phyloP scores from a whole-genome alignment of 2,113 vertebrate genomes.

The Hypanus sabinus region DNA sequence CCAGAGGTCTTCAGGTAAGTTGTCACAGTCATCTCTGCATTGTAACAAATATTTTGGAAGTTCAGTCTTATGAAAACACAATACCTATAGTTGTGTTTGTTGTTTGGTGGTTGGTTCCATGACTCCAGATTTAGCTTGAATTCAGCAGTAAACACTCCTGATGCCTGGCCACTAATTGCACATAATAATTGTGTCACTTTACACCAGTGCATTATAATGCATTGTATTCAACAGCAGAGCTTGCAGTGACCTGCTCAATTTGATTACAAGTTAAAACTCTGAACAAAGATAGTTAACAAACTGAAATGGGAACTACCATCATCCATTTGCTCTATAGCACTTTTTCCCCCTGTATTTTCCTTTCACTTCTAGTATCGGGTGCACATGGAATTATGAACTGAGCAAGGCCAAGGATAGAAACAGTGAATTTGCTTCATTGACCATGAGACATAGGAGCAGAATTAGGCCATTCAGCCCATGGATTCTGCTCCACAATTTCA shows the following conservation, averaged over 20 bases:
- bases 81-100: neutral
- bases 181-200: neutral
- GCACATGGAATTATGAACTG: neutral
- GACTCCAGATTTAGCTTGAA: constrained; percentile 23
- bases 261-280: neutral
- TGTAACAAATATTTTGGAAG: neutral
- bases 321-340: neutral
- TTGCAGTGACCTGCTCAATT: neutral
- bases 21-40: neutral
- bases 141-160: neutral
- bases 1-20: neutral
- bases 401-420: neutral
- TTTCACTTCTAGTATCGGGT: no score
- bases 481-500: no score
- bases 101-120: constrained; percentile 22
- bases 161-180: neutral
- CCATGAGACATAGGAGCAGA: no score
- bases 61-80: neutral
- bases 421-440: neutral
- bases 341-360: neutral
- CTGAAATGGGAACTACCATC: neutral
- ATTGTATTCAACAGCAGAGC: neutral
- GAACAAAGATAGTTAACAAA: neutral
- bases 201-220: neutral
- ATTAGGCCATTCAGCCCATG: no score